Conservation (phyloP, 2,888 invertebrate genomes). For the Caenorhabditis sp. region DNA sequence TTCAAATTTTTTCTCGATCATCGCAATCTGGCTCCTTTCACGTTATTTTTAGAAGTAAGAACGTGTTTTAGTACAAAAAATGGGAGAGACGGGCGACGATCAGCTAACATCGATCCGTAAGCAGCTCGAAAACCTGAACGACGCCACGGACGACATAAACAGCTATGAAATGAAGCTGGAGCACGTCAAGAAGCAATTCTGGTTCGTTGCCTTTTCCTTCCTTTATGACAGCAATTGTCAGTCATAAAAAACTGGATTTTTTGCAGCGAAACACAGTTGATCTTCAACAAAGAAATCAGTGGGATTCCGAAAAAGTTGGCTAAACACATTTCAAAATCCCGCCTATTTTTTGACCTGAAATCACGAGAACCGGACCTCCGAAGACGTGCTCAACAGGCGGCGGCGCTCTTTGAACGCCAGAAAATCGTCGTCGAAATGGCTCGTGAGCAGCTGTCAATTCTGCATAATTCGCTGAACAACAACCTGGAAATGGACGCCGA, state of each 20-base stretch:
- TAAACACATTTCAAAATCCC: conserved; percentile 46
- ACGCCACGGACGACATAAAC: conserved; percentile 53
- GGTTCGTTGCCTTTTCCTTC: conserved; percentile 13
- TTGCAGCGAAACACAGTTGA: conserved; percentile 54
- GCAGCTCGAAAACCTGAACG: conserved; percentile 48
- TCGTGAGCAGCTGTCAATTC: conserved; percentile 30
- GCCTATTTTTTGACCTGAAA: conserved; percentile 43
- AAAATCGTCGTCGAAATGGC: conserved; percentile 43
- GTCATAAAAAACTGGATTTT: conserved; percentile 9
- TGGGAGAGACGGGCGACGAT: conserved; percentile 31
- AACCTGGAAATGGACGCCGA: conserved; percentile 34
- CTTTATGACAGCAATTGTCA: background rate
- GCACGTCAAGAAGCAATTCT: conserved; percentile 32
- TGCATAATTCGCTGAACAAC: conserved; percentile 27
- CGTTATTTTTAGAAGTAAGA: background rate
- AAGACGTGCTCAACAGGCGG: conserved; percentile 47
- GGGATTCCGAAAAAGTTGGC: conserved; percentile 31
- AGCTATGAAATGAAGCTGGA: conserved; percentile 49
- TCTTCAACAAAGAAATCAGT: conserved; percentile 42
- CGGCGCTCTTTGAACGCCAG: conserved; percentile 40
- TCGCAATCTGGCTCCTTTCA: background rate
- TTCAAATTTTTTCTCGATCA: background rate
- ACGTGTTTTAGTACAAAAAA: conserved; percentile 9
- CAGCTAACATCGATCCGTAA: conserved; percentile 43
- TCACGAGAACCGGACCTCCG: conserved; percentile 26